Evolutionary conservation across 2,113 vertebrate species (phyloP), one percentile per base, ranked within the genome.

Genomic region (Felis chaus): DNA sequence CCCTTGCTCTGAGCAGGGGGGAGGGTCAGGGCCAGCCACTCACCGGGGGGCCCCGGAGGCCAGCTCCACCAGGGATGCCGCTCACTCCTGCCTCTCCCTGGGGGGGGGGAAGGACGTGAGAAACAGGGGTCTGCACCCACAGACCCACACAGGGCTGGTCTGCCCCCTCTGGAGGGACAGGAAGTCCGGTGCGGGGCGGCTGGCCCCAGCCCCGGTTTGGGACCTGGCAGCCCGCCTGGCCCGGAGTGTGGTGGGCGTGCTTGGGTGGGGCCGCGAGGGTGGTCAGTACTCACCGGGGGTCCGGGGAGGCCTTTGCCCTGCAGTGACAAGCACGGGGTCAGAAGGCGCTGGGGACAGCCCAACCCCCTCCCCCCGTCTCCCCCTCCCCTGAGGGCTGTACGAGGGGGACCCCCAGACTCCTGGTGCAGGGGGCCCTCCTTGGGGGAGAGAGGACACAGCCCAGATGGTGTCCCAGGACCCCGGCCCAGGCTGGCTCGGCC

Each of bases 301-400:
- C 99, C 99, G 80, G 99, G 97, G 97, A 99, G 99, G 98, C 99
- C 99, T 99, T 99, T 99, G 97, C 99, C 99, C 99, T 99, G 98
- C 95, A 98, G 98, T 98, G 93, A 95, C 99, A 96, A 99, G 91
- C 92, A 96, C 83, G 25, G 6, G 94, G 45, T 96, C 80, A 96
- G 91, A 95, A 10, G 57, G 89, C 7, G 76, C 81, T 25, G 1
- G 91, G 21, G 6, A n/a, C 1, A 11, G 21, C 0, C 0, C 27
- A 12, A 16, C 4, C 14, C 6, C 23, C 76, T 57, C 1, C 18
- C 39, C 5, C 19, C 69, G 1, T 48, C 2, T 1, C 21, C 23
- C 18, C 7, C 13, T 12, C 48, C 63, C 61, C 12, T 5, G 10
- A 36, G 33, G 19, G 21, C 19, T n/a, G 14, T 2, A 36, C 36